Percentiles rank a stretch among this genome's conserved stretches.
These are phyloP conservation scores for Charina bottae DNA, from an alignment of 2,113 vertebrate species.

Conservation along the genomic window DNA sequence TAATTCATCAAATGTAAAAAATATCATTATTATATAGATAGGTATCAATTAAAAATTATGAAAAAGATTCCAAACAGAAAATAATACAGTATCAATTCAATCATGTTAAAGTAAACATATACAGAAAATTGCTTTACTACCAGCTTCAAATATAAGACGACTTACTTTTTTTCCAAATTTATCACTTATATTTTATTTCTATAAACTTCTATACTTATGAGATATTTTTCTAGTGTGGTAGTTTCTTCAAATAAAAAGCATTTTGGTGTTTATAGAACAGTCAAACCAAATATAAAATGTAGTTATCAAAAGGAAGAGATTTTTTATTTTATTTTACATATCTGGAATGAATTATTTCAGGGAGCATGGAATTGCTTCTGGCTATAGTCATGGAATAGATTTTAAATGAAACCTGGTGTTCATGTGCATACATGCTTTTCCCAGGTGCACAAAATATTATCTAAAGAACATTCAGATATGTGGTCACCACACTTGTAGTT, in stretches of 20 bases:
- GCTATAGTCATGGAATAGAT: slow-evolving; percentile 43
- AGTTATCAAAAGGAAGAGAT: slow-evolving; percentile 44
- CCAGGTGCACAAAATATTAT: slow-evolving; percentile 62
- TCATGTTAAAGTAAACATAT: not conserved
- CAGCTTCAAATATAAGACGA: not conserved
- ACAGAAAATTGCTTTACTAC: not conserved
- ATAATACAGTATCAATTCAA: not conserved
- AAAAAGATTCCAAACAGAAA: not conserved
- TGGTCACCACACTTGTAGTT: slow-evolving; percentile 39
- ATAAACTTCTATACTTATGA: not conserved
- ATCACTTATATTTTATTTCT: not conserved
- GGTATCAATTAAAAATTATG: not conserved
- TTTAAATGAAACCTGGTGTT: slow-evolving; percentile 59
- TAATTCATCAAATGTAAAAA: not conserved
- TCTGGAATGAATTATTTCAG: slow-evolving; percentile 61
- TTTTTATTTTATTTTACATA: slow-evolving; percentile 28
- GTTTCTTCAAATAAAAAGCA: slow-evolving; percentile 12
- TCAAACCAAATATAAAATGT: slow-evolving; percentile 52
- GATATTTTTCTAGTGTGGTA: not conserved
- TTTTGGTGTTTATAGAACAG: slow-evolving; percentile 34
- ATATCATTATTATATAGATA: not conserved
- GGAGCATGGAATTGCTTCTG: slow-evolving; percentile 43
- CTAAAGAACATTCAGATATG: slow-evolving; percentile 38
- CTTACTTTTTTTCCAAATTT: not conserved
- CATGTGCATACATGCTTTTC: slow-evolving; percentile 48